Percentiles rank a stretch among this genome's conserved stretches.
Conservation (phyloP, 2,888 invertebrate genomes). For the Hylaea fasciaria region DNA sequence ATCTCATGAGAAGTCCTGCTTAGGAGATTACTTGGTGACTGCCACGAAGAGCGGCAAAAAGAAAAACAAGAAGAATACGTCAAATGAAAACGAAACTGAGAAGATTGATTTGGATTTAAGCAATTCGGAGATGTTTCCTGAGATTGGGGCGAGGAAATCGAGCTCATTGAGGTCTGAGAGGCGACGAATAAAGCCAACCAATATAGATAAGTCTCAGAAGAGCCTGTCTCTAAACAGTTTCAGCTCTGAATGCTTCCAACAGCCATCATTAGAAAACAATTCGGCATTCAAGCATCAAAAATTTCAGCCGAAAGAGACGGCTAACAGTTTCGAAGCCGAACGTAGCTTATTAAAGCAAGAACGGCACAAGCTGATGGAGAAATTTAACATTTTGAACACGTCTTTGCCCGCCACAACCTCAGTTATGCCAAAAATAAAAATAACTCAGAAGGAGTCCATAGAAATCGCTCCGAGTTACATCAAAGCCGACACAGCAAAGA, state of each 20-base stretch:
- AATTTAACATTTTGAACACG: slow-evolving; percentile 74
- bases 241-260: slow-evolving; percentile 67
- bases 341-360: slow-evolving; percentile 75
- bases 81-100: slow-evolving; percentile 60
- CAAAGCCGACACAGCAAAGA: slow-evolving; percentile 70
- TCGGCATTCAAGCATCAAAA: slow-evolving; percentile 69
- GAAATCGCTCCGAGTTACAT: slow-evolving; percentile 61
- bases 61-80: slow-evolving; percentile 62
- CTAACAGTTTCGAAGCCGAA: slow-evolving; percentile 70
- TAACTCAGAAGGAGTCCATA: slow-evolving; percentile 59
- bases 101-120: slow-evolving; percentile 69
- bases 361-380: slow-evolving; percentile 76
- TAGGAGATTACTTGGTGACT: slow-evolving; percentile 70
- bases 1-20: slow-evolving; percentile 70
- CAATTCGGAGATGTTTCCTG: slow-evolving; percentile 74
- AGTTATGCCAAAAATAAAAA: slow-evolving; percentile 64
- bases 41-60: slow-evolving; percentile 68
- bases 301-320: slow-evolving; percentile 62
- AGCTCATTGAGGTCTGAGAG: slow-evolving; percentile 68
- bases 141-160: slow-evolving; percentile 72
- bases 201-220: slow-evolving; percentile 68
- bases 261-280: slow-evolving; percentile 70
- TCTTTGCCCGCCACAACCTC: slow-evolving; percentile 57
- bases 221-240: slow-evolving; percentile 72
- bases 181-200: slow-evolving; percentile 83